Conservation (phyloP, 2,888 invertebrate genomes). For the Lasioglossum oenotherae region DNA sequence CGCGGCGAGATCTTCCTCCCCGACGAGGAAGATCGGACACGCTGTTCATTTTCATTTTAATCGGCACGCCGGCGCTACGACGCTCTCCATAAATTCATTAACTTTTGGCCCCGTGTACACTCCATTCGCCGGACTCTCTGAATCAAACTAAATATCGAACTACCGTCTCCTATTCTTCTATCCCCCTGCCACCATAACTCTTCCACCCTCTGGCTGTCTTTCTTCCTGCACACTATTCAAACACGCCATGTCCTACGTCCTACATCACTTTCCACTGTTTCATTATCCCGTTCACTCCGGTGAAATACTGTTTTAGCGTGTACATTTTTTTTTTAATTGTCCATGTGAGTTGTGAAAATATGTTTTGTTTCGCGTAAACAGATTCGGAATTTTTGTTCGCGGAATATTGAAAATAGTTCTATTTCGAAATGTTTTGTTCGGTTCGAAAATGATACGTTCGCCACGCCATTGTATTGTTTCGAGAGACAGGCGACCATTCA, state of each 20-base stretch:
- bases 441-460: neutral
- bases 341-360: neutral
- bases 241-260: neutral
- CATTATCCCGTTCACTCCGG: neutral
- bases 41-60: conserved; percentile 65
- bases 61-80: conserved; percentile 1
- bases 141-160: conserved; percentile 12
- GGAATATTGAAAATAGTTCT: neutral
- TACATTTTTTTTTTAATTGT: neutral
- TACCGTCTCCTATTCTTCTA: neutral
- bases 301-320: neutral
- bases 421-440: neutral
- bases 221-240: neutral
- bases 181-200: neutral
- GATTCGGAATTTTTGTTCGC: neutral
- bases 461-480: neutral
- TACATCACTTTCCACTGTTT: neutral
- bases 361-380: neutral
- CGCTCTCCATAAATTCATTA: conserved; percentile 63
- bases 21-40: conserved; percentile 33
- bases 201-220: neutral
- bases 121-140: neutral
- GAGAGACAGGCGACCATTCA: neutral
- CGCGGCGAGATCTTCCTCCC: conserved; percentile 34
- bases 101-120: conserved; percentile 27